Evolutionary conservation across 2,888 invertebrate genomes (phyloP).

Genomic region (Orthosia incerta): DNA sequence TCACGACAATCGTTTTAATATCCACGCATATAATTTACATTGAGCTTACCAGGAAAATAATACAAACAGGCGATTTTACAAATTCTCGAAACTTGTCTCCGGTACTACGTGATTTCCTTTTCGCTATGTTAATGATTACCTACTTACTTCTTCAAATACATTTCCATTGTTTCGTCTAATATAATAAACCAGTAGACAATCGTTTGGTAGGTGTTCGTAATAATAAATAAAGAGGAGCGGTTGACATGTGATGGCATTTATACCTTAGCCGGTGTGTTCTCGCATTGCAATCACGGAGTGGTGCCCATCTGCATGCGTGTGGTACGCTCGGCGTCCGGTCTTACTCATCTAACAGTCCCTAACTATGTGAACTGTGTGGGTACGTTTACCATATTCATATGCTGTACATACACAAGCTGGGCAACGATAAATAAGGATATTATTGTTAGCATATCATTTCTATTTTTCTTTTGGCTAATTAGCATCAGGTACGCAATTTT

Average conservation of each 20-base stretch:
- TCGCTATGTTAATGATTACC: conserved; percentile 77
- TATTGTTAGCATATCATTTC: conserved; percentile 17
- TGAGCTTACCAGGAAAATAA: conserved; percentile 69
- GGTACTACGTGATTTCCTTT: conserved; percentile 87
- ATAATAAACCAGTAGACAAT: conserved; percentile 83
- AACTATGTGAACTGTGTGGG: conserved; percentile 77
- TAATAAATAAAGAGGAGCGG: conserved; percentile 82
- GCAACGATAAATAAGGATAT: conserved; percentile 36
- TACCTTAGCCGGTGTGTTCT: conserved; percentile 86
- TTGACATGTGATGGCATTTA: conserved; percentile 87
- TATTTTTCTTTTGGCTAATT: conserved; percentile 17
- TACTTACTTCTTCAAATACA: conserved; percentile 77
- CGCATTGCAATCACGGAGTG: conserved; percentile 86
- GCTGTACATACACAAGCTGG: conserved; percentile 29
- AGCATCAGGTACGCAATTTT: conserved; percentile 13
- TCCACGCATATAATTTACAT: conserved; percentile 50
- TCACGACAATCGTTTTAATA: conserved; percentile 5
- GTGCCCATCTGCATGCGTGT: conserved; percentile 86
- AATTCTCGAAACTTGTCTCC: conserved; percentile 80
- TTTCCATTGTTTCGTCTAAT: conserved; percentile 86
- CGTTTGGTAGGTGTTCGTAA: conserved; percentile 83
- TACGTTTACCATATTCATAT: conserved; percentile 71
- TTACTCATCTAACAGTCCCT: conserved; percentile 86
- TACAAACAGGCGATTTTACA: conserved; percentile 72
- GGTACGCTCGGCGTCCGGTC: conserved; percentile 86